phyloP scores from a whole-genome alignment of 1,140 invertebrate genomes.

The Stegodyphus dumicola region DNA sequence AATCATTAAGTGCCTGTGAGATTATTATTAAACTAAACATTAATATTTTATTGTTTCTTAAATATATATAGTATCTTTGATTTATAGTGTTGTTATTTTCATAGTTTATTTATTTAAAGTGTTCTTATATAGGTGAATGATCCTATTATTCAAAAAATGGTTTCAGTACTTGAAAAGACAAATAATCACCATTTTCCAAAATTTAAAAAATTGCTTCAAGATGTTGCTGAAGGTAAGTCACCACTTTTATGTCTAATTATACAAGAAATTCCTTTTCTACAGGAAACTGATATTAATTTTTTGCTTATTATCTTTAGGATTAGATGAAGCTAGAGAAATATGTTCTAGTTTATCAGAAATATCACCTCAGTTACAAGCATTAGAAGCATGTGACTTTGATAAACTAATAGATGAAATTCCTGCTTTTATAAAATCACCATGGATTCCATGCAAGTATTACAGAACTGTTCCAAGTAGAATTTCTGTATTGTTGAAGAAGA shows the following conservation, averaged over 20 bases:
- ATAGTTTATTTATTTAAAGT: background rate
- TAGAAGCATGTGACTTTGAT: constrained; percentile 3
- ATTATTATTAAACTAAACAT: too few relatives aligned
- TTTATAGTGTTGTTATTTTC: too few relatives aligned
- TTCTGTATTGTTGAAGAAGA: constrained; percentile 32
- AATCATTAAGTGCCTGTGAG: too few relatives aligned
- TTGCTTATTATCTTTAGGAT: background rate
- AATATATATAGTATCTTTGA: too few relatives aligned
- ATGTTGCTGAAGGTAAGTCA: constrained; percentile 39
- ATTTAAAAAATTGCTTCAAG: constrained; percentile 35
- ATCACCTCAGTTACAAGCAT: background rate
- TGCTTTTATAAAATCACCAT: constrained; percentile 11
- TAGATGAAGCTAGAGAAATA: constrained; percentile 52
- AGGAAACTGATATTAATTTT: background rate
- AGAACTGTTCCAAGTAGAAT: constrained; percentile 43
- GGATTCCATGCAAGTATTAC: constrained; percentile 47
- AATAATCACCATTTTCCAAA: constrained; percentile 28
- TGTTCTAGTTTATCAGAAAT: constrained; percentile 14
- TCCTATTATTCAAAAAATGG: constrained; percentile 41
- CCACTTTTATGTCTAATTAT: background rate
- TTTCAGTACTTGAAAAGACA: constrained; percentile 34
- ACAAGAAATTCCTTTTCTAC: background rate
- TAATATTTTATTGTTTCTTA: too few relatives aligned
- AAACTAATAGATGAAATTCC: constrained; percentile 30
- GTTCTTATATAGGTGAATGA: constrained; percentile 28